Base-by-base conservation (phyloP, 2,888 invertebrate species). In the Cylindroiulus punctatus region DNA sequence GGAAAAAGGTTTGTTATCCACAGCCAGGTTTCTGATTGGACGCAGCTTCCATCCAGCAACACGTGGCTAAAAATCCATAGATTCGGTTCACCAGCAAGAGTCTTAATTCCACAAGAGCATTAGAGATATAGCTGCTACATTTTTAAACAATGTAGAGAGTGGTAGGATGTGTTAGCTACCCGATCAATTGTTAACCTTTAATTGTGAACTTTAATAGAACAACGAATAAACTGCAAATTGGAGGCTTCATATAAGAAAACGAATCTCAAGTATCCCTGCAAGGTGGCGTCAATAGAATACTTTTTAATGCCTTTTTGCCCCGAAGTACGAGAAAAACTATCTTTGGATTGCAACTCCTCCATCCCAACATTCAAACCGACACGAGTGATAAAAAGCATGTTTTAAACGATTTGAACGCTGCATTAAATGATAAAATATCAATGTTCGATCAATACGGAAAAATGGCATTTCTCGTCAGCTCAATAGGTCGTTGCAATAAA, bases 41-140 rank as follows among this genome's bases (percentile, higher is more conserved):
- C 14, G 52, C 52, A 52, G 8, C n/a, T n/a, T 52, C 52, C 52
- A 52, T 52, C 52, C 19, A 52, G 52, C 52, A 52, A 52, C 52
- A 52, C 52, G 52, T 52, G 52, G 52, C 52, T 52, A 52, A 52
- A 52, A 52, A 52, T 52, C 52, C n/a, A 52, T 52, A n/a, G 52
- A 52, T n/a, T 52, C 52, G 52, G 52, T 52, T 52, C 52, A 52
- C 52, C 52, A 52, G 52, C 52, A 52, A 52, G 44, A 8, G 52
- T 52, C 52, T 52, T 52, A 52, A 52, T 52, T 52, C 52, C 52
- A n/a, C 5, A 52, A 52, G n/a, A 52, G 52, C n/a, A 52, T 52
- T 52, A 52, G 19, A 52, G 5, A 52, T 19, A 52, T 52, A 52
- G n/a, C 52, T 52, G 52, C 52, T 52, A 52, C n/a, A 52, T 52